Evolutionary conservation across 2,797 vertebrate species (phyloP).

Genomic region (Fratercula arctica): DNA sequence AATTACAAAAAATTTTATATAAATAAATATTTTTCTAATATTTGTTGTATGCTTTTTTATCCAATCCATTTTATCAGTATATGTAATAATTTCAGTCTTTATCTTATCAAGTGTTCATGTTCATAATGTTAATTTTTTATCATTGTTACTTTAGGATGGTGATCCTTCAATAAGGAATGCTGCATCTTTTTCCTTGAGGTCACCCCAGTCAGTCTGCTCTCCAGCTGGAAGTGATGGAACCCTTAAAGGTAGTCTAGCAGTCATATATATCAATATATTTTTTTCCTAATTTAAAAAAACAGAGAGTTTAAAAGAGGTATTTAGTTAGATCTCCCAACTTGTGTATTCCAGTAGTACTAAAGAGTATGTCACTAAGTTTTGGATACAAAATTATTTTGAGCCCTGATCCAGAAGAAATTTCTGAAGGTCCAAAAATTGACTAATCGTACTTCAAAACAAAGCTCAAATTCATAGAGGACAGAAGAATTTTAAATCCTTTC

Average conservation of each 20-base stretch:
- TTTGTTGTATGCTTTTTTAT: neutral
- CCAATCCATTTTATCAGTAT: neutral
- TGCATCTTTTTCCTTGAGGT: conserved; percentile 87
- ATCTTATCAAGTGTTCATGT: neutral
- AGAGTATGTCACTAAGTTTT: neutral
- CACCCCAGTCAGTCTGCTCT: conserved; percentile 91
- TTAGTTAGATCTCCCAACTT: neutral
- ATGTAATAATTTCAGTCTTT: neutral
- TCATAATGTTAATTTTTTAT: neutral
- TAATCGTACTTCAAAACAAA: neutral
- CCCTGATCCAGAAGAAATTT: neutral
- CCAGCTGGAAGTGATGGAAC: conserved; percentile 90
- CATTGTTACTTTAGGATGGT: conserved; percentile 82
- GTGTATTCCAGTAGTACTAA: neutral
- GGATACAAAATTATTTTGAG: conserved; percentile 1
- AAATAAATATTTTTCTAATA: neutral
- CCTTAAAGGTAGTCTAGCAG: conserved; percentile 86
- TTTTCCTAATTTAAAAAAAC: neutral
- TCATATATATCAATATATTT: neutral
- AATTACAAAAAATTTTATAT: neutral
- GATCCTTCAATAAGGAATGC: conserved; percentile 90
- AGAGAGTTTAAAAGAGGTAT: neutral
- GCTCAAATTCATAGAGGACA: conserved; percentile 13
- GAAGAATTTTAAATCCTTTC: conserved; percentile 46
- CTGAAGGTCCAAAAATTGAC: neutral